Evolutionary conservation across 2,888 invertebrate species (phyloP).

Genomic region (Macaria notata): DNA sequence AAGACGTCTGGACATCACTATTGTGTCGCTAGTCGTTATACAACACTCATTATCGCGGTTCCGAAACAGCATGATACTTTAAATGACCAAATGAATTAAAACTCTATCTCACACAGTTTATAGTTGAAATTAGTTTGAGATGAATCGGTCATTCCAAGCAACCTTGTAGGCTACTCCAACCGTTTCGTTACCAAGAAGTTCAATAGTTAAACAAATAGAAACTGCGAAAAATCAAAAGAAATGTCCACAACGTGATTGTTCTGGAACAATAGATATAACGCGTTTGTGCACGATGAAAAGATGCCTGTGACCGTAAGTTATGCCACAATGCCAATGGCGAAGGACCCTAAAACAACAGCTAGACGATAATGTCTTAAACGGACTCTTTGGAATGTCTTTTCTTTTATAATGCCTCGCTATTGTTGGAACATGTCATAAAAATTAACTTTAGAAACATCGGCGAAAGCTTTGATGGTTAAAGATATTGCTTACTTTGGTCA

Average conservation of each 20-base stretch:
- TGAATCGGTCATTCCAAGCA: constrained; percentile 23
- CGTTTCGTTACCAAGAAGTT: constrained; percentile 31
- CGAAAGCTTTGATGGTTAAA: constrained; percentile 73
- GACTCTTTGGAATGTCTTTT: constrained; percentile 63
- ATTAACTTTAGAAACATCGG: constrained; percentile 73
- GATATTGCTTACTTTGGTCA: constrained; percentile 48
- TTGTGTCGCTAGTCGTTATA: constrained; percentile 41
- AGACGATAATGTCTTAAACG: constrained; percentile 52
- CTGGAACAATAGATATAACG: constrained; percentile 25
- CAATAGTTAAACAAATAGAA: constrained; percentile 29
- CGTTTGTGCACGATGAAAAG: constrained; percentile 27
- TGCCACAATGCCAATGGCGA: constrained; percentile 26
- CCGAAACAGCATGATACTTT: constrained; percentile 57
- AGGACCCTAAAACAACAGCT: constrained; percentile 41
- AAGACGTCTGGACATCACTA: constrained; percentile 32
- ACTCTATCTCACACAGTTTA: constrained; percentile 10
- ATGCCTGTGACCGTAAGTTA: constrained; percentile 16
- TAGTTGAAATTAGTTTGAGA: constrained; percentile 9
- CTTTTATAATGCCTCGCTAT: constrained; percentile 61
- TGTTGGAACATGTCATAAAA: constrained; percentile 75
- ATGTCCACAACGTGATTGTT: constrained; percentile 33
- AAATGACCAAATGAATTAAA: constrained; percentile 2
- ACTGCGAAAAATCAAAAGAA: constrained; percentile 30
- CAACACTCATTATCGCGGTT: constrained; percentile 59
- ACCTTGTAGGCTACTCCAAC: constrained; percentile 36